Conservation (phyloP, 64 coral and sea anemone species). For the Pocillopora damicornis region DNA sequence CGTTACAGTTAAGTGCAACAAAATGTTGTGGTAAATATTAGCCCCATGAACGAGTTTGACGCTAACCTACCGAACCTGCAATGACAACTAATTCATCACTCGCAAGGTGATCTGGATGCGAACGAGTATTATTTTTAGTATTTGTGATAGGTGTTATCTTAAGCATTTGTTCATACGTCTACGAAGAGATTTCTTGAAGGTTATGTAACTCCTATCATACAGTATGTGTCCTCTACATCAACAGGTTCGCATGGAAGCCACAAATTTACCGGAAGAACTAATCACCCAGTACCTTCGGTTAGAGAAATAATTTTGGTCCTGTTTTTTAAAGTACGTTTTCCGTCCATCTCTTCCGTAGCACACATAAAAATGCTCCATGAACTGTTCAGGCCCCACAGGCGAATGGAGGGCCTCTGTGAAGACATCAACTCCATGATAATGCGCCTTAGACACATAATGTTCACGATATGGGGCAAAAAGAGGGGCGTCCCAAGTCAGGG, state of each 20-base stretch:
- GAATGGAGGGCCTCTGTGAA: slow-evolving; percentile 91
- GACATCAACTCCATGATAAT: slow-evolving; percentile 88
- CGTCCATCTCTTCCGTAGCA: slow-evolving; percentile 94
- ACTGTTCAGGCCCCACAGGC: slow-evolving; percentile 78
- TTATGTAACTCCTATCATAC: background rate
- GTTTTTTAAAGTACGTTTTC: slow-evolving; percentile 97
- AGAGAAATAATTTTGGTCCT: slow-evolving; percentile 91
- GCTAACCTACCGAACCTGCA: too few species aligned
- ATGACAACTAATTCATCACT: too few species aligned
- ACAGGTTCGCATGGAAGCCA: slow-evolving; percentile 95
- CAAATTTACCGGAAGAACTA: slow-evolving; percentile 80
- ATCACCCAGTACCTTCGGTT: slow-evolving; percentile 97
- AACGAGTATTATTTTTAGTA: too few species aligned
- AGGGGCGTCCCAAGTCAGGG: slow-evolving; percentile 88
- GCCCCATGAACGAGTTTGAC: too few species aligned
- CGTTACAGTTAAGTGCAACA: too few species aligned
- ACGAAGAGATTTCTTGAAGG: background rate
- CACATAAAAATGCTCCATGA: slow-evolving; percentile 98
- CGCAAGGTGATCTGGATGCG: too few species aligned
- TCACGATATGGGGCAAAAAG: slow-evolving; percentile 94
- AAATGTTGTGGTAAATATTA: too few species aligned
- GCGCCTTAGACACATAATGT: slow-evolving; percentile 82
- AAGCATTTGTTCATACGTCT: too few species aligned
- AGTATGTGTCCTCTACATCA: background rate
- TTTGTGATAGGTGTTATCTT: too few species aligned